Evolutionary conservation across 2,113 vertebrate genomes (phyloP), one percentile per base, ranked within the genome.

Genomic region (Nematolebias whitei): DNA sequence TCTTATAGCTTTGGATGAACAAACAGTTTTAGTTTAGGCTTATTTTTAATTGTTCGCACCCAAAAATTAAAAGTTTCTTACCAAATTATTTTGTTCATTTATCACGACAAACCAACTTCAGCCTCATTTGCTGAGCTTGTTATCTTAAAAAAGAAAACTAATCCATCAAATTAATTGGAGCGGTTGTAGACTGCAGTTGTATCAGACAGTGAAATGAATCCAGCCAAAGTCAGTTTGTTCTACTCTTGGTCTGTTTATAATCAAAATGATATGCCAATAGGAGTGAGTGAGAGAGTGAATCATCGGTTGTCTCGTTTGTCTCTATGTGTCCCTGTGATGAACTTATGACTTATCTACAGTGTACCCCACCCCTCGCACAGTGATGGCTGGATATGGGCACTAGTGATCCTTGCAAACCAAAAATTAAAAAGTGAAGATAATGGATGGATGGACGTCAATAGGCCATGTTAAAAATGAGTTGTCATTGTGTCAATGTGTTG

Each of bases 81-180:
- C 2, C 35, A 13, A 19, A 22, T 39, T 20, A 8, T 19, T 39
- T 20, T 39, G 14, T 19, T 19, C 35, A 14, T 38, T 55, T 39
- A 20, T 55, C 24, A 58, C 52, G 45, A 43, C 32, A 50, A 51
- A 43, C 44, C 4, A 43, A 63, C n/a, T n/a, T 50, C 1, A 2
- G 43, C 11, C 45, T 65, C 38, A 72, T 68, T 71, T 22, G 35
- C 49, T 68, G 39, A 52, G 26, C 59, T 14, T 22, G 29, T 15
- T 15, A 45, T 58, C 24, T 66, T 43, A 44, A 20, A 52, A 47
- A 67, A 60, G 48, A 41, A 61, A 73, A 51, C 26, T 32, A 71
- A 85, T 77, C 70, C 47, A 74, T 79, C 69, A 74, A 38, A 70
- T 62, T 71, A 79, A 82, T 74, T 79, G 69, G 54, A 71, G 58